Base-by-base conservation (phyloP, 2,113 vertebrate species). In the Notarius lentiginosus region DNA sequence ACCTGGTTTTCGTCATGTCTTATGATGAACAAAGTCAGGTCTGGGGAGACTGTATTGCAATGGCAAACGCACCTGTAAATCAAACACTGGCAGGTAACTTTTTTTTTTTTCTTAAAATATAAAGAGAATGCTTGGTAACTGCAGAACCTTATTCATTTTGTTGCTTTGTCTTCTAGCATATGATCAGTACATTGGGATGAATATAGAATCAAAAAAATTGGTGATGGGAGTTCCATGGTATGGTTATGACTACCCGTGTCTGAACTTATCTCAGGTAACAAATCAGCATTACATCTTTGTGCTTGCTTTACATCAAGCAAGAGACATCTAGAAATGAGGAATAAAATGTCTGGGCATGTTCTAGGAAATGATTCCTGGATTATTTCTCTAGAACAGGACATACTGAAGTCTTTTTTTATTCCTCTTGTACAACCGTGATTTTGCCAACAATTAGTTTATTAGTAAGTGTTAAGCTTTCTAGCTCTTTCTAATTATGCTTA, bases 211-310 rank as follows among this genome's bases (percentile, higher is more conserved):
- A 34, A 96, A 95, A 91, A 99, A 99, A 91, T 93, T 99, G 27
- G 95, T 99, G 86, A 98, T 99, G 97, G 98, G 98, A 0, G 90
- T 99, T 80, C 98, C 98, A 0, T 99, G 98, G 98, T 99, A 99
- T n/a, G 98, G 98, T 76, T 99, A 99, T 90, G 97, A 99, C 93
- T 99, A 99, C 73, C 84, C 91, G 27, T 99, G 98, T 88, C 91
- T 97, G 83, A 93, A 95, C 79, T 90, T 99, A 1, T 94, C 96
- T 34, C 81, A 92, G 96, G 98, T 99, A 91, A 92, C 53, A 79
- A 17, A 6, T 56, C 10, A 14, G 10, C 2, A 56, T 56, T 56
- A 56, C 3, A 56, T 56, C 14, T 56, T 56, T 14, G 14, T 56
- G 55, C 61, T 24, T n/a, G 63, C 63, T 65, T 65, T 65, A 9